phyloP scores from a whole-genome alignment of 2,797 vertebrate genomes.

The Epinephelus awoara region DNA sequence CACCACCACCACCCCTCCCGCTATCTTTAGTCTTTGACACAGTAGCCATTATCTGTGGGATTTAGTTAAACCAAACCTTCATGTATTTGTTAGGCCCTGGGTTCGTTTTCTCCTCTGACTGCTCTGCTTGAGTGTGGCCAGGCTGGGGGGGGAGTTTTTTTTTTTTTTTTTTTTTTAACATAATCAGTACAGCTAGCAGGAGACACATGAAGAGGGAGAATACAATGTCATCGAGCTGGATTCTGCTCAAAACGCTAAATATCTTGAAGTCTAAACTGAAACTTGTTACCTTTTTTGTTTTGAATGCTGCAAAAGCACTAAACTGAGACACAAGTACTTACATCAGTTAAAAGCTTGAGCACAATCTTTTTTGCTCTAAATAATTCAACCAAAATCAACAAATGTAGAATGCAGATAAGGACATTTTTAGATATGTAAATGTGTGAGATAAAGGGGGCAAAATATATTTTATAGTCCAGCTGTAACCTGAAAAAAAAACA shows the following conservation, averaged over 20 bases:
- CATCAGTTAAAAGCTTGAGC: background rate
- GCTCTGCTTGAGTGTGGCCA: slow-evolving; percentile 84
- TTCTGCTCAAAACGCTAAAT: slow-evolving; percentile 9
- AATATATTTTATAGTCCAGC: background rate
- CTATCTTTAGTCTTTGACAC: slow-evolving; percentile 98
- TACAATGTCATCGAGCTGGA: slow-evolving; percentile 50
- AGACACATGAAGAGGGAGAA: slow-evolving; percentile 37
- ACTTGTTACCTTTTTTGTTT: background rate
- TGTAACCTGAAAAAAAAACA: background rate
- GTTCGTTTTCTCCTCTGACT: slow-evolving; percentile 87
- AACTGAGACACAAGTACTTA: background rate
- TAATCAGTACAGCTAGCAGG: slow-evolving; percentile 53
- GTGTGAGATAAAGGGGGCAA: background rate
- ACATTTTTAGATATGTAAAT: background rate
- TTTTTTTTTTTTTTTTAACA: slow-evolving; percentile 28
- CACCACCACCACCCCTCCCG: slow-evolving; percentile 94
- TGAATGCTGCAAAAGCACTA: background rate
- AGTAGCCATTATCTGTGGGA: slow-evolving; percentile 99
- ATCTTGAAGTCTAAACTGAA: slow-evolving; percentile 7
- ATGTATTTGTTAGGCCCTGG: slow-evolving; percentile 95
- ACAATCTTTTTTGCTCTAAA: background rate
- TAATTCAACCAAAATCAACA: too few relatives aligned
- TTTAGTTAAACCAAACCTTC: slow-evolving; percentile 95
- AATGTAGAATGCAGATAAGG: too few relatives aligned
- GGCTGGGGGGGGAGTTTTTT: slow-evolving; percentile 19